A percentile compares a stretch with the other conserved stretches of the same genome.
Conservation (phyloP, 2,113 vertebrate species). For the Heloderma charlesbogerti region DNA sequence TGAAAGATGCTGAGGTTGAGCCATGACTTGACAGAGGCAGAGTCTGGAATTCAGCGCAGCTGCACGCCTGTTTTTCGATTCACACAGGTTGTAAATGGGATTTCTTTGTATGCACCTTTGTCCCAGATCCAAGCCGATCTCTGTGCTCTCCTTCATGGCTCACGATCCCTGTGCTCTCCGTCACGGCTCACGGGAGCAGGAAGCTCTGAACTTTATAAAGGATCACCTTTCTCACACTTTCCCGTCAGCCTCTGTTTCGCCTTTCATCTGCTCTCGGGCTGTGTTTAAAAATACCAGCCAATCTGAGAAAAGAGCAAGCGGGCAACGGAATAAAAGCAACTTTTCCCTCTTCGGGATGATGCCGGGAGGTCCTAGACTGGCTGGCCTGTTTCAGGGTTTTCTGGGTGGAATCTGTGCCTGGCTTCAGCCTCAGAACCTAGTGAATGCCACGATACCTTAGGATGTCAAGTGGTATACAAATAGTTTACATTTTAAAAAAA, state of each 20-base stretch:
- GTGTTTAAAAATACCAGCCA: conserved; percentile 57
- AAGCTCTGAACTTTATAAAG: conserved; percentile 76
- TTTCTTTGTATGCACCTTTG: neutral
- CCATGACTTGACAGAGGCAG: neutral
- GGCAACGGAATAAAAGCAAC: neutral
- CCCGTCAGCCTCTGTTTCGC: conserved; percentile 40
- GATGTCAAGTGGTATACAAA: neutral
- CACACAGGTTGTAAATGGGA: conserved; percentile 36
- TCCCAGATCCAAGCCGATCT: neutral
- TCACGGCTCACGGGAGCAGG: neutral
- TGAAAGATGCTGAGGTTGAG: neutral
- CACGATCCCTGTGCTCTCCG: neutral
- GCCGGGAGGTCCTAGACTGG: no score
- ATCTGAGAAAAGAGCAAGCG: neutral
- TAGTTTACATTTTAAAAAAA: no score
- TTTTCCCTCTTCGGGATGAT: neutral
- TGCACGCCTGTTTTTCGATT: neutral
- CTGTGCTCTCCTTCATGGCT: neutral
- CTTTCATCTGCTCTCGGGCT: conserved; percentile 3
- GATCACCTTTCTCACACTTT: conserved; percentile 67
- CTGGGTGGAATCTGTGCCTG: neutral
- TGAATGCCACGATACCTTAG: neutral
- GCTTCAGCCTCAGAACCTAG: no score
- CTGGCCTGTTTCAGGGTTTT: neutral
- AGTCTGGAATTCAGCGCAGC: neutral